Evolutionary conservation across 2,113 vertebrate genomes (phyloP).

Genomic region (Acrocephalus kingi): DNA sequence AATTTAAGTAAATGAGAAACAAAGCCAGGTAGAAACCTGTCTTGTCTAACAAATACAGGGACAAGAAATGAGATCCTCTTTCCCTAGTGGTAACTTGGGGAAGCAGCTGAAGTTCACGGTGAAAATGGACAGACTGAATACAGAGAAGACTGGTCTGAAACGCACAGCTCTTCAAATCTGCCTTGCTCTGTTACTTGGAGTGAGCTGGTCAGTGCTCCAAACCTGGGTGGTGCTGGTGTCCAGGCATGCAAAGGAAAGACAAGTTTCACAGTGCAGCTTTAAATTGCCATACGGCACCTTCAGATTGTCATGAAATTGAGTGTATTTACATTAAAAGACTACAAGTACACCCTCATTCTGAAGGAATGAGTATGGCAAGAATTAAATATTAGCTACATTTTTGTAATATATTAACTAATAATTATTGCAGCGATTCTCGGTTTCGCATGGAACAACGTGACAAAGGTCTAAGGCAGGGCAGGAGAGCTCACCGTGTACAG

Average conservation of each 20-base stretch:
- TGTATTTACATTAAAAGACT: not conserved
- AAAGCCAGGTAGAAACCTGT: not conserved
- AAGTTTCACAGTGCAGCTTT: not conserved
- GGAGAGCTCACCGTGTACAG: not conserved
- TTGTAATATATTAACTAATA: not conserved
- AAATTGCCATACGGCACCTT: not conserved
- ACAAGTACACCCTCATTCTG: not conserved
- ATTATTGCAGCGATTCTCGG: not conserved
- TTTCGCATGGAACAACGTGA: rapidly evolving
- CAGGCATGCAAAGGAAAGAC: not conserved
- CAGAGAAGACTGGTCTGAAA: not conserved
- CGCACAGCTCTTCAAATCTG: not conserved
- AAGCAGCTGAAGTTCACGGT: not conserved
- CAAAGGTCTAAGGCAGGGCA: not conserved
- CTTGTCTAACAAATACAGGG: not conserved
- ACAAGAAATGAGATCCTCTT: not conserved
- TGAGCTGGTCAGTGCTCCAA: not conserved
- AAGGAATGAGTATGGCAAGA: not conserved
- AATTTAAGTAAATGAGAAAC: not conserved
- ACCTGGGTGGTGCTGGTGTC: not conserved
- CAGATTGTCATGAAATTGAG: not conserved
- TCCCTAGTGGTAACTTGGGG: not conserved
- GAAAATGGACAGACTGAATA: not conserved
- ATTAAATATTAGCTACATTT: not conserved
- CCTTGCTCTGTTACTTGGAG: not conserved